Conservation (phyloP, 2,113 vertebrate genomes). For the Burhinus oedicnemus region DNA sequence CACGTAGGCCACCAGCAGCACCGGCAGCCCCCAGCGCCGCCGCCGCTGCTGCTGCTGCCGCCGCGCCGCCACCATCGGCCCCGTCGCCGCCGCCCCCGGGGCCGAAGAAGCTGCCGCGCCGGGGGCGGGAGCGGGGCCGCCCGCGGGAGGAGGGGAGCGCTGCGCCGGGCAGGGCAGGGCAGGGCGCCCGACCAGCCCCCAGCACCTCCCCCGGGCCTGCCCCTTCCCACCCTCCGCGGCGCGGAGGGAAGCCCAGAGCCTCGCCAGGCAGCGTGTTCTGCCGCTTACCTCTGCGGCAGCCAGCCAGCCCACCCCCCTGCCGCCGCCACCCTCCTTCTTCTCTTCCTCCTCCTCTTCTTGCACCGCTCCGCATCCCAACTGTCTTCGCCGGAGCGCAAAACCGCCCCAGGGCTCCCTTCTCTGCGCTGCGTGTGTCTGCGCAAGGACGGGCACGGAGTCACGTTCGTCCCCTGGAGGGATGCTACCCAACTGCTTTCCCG, state of each 20-base stretch:
- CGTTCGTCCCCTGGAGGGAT: fast-evolving
- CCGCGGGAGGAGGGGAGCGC: background rate
- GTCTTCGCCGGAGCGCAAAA: fast-evolving
- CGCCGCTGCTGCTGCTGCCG: background rate
- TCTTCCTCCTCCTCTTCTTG: background rate
- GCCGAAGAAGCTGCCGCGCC: no score
- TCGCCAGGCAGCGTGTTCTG: fast-evolving
- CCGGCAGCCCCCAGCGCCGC: conserved; percentile 48
- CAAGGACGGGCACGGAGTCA: fast-evolving
- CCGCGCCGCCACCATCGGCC: background rate
- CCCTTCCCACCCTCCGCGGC: background rate
- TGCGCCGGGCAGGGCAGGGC: background rate
- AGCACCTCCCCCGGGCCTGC: background rate
- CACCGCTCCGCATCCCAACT: background rate
- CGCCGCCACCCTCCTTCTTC: no score
- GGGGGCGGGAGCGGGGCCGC: background rate
- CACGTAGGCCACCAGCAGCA: conserved; percentile 78
- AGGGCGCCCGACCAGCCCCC: background rate
- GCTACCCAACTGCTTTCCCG: fast-evolving
- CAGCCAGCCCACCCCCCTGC: no score
- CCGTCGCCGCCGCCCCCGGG: no score
- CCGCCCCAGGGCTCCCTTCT: background rate
- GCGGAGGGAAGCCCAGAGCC: background rate
- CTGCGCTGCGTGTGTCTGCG: fast-evolving
- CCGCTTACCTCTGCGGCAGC: fast-evolving